A percentile compares a stretch with the other conserved stretches of the same genome.
These are phyloP conservation scores for Brachypodius melanocephalos DNA, from an alignment of 2,113 vertebrate species.

Conservation along the genomic window DNA sequence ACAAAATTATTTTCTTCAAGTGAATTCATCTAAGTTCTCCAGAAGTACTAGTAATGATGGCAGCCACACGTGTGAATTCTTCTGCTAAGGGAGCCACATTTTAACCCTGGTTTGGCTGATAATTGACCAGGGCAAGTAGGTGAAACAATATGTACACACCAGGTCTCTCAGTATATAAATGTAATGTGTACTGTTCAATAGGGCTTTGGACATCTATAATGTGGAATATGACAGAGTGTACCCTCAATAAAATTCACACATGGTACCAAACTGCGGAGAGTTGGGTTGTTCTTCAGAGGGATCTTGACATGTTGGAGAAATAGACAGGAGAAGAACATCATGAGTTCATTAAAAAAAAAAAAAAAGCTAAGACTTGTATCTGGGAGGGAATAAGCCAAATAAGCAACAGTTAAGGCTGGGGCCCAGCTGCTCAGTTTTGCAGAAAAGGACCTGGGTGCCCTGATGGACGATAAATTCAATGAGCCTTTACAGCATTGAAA, in stretches of 20 bases:
- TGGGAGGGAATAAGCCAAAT: neutral
- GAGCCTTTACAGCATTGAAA: neutral
- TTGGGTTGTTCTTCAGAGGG: neutral
- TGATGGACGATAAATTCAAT: neutral
- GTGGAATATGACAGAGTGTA: neutral
- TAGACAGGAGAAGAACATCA: neutral
- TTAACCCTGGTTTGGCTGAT: neutral
- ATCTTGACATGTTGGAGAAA: neutral
- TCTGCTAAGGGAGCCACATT: neutral
- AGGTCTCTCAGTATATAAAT: neutral
- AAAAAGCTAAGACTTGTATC: neutral
- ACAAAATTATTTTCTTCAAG: neutral
- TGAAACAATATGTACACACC: neutral
- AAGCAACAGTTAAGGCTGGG: neutral
- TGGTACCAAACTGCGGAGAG: neutral
- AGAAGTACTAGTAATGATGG: neutral
- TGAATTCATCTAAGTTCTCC: neutral
- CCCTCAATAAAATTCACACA: neutral
- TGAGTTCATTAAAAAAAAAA: neutral
- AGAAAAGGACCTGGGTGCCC: neutral
- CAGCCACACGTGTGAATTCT: neutral
- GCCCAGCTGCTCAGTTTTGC: neutral
- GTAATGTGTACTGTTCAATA: neutral
- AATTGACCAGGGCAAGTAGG: neutral
- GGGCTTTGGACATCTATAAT: neutral